Percentiles rank a stretch among this genome's conserved stretches.
These are phyloP conservation scores for Engystomops pustulosus DNA, from an alignment of 2,113 vertebrate genomes.

Conservation along the genomic window DNA sequence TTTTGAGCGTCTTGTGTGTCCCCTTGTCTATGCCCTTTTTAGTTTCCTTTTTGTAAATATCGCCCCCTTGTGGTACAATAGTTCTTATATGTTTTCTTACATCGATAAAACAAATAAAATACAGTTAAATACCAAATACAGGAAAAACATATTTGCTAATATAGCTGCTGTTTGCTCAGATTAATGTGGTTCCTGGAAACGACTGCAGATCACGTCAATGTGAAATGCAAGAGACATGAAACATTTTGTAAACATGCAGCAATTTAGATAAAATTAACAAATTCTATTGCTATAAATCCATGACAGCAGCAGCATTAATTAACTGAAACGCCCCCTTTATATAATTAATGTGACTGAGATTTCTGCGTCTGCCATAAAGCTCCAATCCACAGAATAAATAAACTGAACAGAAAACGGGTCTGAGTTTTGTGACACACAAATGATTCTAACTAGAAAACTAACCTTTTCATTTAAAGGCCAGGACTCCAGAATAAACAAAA, in stretches of 20 bases:
- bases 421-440: conserved; percentile 5
- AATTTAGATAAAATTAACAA: not conserved
- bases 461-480: conserved; percentile 57
- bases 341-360: not conserved
- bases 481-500: conserved; percentile 21
- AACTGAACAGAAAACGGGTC: not conserved
- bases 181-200: not conserved
- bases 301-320: not conserved
- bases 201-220: not conserved
- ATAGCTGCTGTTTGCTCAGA: not conserved
- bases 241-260: not conserved
- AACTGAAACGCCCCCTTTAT: not conserved
- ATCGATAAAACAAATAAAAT: too few relatives aligned
- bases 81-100: too few relatives aligned
- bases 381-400: conserved; percentile 16
- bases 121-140: too few relatives aligned
- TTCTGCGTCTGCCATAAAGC: conserved; percentile 26
- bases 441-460: conserved; percentile 36
- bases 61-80: too few relatives aligned
- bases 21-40: too few relatives aligned
- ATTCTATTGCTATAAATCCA: not conserved
- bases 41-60: too few relatives aligned
- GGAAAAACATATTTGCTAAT: not conserved
- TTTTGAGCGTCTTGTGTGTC: too few relatives aligned
- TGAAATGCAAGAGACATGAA: not conserved